Evolutionary conservation across 1,140 invertebrate species (phyloP).

Genomic region (Papilio machaon): DNA sequence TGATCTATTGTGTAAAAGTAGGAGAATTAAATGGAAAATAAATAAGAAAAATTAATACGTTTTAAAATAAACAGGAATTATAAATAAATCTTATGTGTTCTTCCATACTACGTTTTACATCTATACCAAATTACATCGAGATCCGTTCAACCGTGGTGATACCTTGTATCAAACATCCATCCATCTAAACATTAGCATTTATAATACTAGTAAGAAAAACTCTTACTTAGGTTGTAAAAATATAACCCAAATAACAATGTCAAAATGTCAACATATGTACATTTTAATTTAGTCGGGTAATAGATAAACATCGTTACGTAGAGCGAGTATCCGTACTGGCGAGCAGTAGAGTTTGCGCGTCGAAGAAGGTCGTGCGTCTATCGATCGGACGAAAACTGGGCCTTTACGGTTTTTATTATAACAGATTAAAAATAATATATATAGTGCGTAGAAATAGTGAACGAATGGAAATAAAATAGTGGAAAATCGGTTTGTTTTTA

Average conservation of each 20-base stretch:
- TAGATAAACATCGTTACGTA: slow-evolving; percentile 38
- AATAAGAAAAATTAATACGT: no score
- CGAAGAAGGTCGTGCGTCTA: slow-evolving; percentile 53
- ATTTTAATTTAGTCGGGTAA: slow-evolving; percentile 34
- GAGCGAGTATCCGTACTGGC: slow-evolving; percentile 34
- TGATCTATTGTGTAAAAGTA: no score
- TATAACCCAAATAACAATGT: neutral
- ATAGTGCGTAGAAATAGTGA: slow-evolving; percentile 45
- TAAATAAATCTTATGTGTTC: no score
- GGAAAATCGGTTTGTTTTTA: slow-evolving; percentile 11
- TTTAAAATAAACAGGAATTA: no score
- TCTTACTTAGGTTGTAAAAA: neutral
- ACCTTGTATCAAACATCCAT: no score
- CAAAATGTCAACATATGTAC: slow-evolving; percentile 25
- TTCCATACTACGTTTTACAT: no score
- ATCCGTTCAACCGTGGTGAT: no score
- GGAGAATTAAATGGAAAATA: no score
- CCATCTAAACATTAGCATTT: no score
- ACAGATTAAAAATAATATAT: slow-evolving; percentile 52
- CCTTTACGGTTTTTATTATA: slow-evolving; percentile 50
- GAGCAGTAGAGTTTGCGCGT: slow-evolving; percentile 52
- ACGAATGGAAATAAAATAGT: slow-evolving; percentile 30
- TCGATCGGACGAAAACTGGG: slow-evolving; percentile 19
- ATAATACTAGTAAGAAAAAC: no score
- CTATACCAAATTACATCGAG: no score